Evolutionary conservation across 2,113 vertebrate genomes (phyloP).

Genomic region (Megaptera novaeangliae): DNA sequence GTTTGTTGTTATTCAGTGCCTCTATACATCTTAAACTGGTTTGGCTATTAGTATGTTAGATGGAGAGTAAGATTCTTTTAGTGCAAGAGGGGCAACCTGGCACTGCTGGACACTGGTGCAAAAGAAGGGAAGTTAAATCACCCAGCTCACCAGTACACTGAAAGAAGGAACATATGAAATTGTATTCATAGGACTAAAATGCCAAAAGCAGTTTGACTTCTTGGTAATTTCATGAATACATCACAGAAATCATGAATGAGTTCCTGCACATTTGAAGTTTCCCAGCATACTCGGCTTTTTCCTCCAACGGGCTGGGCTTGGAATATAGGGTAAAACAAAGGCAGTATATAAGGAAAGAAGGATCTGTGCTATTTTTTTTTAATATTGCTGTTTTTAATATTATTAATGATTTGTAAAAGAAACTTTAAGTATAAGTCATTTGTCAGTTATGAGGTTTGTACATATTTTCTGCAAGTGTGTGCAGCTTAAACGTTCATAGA

Average conservation of each 20-base stretch:
- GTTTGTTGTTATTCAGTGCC: constrained; percentile 2
- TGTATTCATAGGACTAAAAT: not conserved
- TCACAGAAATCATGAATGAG: not conserved
- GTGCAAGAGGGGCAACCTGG: not conserved
- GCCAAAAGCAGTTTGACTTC: not conserved
- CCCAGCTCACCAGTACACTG: accelerated
- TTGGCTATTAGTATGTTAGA: constrained; percentile 4
- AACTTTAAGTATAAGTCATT: not conserved
- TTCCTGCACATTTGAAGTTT: not conserved
- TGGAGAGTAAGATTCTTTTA: not conserved
- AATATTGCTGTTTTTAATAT: not conserved
- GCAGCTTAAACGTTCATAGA: not conserved
- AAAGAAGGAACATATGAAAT: not conserved
- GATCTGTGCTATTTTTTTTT: not conserved
- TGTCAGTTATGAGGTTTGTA: not conserved
- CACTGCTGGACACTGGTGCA: not conserved
- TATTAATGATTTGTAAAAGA: not conserved
- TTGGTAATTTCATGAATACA: not conserved
- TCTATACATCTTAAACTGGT: not conserved
- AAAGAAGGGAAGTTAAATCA: not conserved
- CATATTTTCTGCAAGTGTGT: not conserved
- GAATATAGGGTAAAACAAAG: not conserved
- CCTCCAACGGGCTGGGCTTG: not conserved
- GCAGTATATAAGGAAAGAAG: not conserved
- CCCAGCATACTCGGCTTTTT: not conserved